These are phyloP conservation scores for Myotis lucifugus DNA, from an alignment of 2,113 vertebrate genomes.

Conservation along the genomic window DNA sequence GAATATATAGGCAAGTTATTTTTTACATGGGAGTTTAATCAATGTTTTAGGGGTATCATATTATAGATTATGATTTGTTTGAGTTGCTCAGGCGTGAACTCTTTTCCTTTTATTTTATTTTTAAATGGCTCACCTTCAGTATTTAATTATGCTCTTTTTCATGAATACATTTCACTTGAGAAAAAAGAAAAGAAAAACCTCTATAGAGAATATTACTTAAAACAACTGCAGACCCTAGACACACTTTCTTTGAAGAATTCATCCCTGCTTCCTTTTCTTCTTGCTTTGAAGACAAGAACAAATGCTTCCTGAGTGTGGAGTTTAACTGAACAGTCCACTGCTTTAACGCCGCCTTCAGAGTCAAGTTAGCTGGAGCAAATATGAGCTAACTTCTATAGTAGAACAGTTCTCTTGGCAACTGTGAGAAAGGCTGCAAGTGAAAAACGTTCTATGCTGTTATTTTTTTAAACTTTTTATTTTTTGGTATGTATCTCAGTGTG, in stretches of 20 bases:
- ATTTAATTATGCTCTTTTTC: conserved; percentile 8
- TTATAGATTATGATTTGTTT: conserved; percentile 1
- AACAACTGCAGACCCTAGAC: background rate
- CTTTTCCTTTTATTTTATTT: background rate
- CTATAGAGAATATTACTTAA: background rate
- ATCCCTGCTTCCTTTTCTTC: background rate
- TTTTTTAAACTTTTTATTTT: conserved; percentile 19
- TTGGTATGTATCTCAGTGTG: background rate
- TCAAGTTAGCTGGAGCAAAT: background rate
- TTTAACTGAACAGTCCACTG: conserved; percentile 2
- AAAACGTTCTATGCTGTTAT: conserved; percentile 17
- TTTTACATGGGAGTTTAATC: background rate
- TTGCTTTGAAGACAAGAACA: conserved; percentile 49
- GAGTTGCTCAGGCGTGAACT: conserved; percentile 1
- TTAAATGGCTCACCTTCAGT: background rate
- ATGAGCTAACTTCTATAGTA: background rate
- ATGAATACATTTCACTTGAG: background rate
- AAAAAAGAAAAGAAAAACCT: background rate
- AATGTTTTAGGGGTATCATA: background rate
- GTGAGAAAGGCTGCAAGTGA: background rate
- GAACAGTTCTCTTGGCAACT: background rate
- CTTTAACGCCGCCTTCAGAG: background rate
- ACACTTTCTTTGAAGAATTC: conserved; percentile 22
- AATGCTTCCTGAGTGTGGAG: conserved; percentile 15
- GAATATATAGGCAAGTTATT: background rate